Percentiles rank a stretch among this genome's conserved stretches.
Conservation (phyloP, 2,888 invertebrate species). For the Drosophila heteroneura region DNA sequence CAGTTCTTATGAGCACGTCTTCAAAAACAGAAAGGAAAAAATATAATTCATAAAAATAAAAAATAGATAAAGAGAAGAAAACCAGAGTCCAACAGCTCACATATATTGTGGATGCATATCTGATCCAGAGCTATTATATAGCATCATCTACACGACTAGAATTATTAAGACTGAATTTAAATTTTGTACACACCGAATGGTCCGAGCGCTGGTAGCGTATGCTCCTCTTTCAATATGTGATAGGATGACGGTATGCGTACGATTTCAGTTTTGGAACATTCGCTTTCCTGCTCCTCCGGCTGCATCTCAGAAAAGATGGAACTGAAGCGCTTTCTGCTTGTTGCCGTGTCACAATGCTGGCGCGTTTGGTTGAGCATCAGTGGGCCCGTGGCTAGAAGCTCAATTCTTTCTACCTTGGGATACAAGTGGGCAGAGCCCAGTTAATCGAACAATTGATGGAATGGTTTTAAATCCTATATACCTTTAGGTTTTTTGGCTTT, state of each 20-base stretch:
- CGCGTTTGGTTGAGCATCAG: conserved; percentile 30
- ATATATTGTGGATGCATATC: not conserved
- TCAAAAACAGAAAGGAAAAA: too few species aligned
- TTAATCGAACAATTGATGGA: conserved; percentile 5
- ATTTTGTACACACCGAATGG: conserved; percentile 63
- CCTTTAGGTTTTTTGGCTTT: conserved; percentile 32
- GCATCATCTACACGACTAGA: not conserved
- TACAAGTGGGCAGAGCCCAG: conserved; percentile 10
- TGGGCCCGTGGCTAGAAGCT: conserved; percentile 19
- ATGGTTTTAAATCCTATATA: conserved; percentile 1
- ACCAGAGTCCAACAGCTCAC: too few species aligned
- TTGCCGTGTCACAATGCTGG: conserved; percentile 12
- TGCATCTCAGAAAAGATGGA: not conserved
- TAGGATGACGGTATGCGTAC: conserved; percentile 62
- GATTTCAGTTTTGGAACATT: conserved; percentile 33
- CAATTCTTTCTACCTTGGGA: conserved; percentile 72
- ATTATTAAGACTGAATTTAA: not conserved
- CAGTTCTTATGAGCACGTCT: conserved; percentile 90
- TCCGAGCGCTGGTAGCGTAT: conserved; percentile 51
- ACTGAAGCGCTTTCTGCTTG: not conserved
- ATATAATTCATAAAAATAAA: not conserved
- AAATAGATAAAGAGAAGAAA: not conserved
- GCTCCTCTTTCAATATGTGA: conserved; percentile 46
- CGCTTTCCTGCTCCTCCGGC: not conserved
- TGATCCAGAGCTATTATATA: too few species aligned